phyloP scores from a whole-genome alignment of 2,113 vertebrate genomes.

The Gnathochromis pfefferi region DNA sequence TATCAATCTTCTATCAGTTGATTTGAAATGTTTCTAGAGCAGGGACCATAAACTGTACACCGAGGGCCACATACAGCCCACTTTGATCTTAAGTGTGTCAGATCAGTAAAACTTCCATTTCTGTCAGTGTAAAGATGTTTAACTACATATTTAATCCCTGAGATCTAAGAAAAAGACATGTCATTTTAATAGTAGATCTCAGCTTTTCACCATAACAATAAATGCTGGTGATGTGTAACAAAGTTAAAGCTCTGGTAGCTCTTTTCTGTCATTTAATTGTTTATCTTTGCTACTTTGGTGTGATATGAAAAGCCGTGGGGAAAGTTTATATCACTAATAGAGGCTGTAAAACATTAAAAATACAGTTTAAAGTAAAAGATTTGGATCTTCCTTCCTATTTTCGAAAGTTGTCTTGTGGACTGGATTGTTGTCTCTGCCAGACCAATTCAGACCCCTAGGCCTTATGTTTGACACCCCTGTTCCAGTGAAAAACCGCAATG shows the following conservation, averaged over 20 bases:
- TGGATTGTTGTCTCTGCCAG: not conserved
- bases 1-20: not conserved
- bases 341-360: not conserved
- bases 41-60: not conserved
- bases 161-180: not conserved
- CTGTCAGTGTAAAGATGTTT: not conserved
- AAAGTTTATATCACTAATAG: not conserved
- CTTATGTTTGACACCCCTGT: not conserved
- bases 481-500: not conserved
- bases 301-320: not conserved
- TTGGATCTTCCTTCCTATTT: not conserved
- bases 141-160: not conserved
- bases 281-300: not conserved
- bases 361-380: not conserved
- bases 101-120: not conserved
- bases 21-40: not conserved
- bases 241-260: not conserved
- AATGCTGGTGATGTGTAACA: not conserved
- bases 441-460: not conserved
- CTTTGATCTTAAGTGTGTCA: not conserved
- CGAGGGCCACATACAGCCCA: not conserved
- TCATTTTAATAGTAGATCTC: rapidly evolving
- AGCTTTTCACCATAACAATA: not conserved
- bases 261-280: not conserved
- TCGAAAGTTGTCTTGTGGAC: not conserved